phyloP scores from a whole-genome alignment of 1,140 invertebrate genomes.

The Macrocentrus cingulum region DNA sequence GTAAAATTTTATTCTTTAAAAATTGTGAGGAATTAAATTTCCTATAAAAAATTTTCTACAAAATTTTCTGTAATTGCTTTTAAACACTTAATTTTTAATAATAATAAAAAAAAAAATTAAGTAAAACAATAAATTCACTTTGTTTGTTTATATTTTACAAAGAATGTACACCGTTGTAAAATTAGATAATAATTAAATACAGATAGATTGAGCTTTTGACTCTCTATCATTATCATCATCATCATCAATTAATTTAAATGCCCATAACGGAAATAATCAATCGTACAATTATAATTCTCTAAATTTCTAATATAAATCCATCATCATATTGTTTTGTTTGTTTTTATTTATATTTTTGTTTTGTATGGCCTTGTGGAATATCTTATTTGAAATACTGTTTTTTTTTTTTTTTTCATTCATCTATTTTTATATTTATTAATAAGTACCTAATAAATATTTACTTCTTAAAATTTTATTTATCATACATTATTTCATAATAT shows the following conservation, averaged over 20 bases:
- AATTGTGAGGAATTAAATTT: no score
- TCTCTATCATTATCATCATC: no score
- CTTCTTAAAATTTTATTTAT: no score
- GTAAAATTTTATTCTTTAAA: no score
- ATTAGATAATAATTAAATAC: conserved; percentile 33
- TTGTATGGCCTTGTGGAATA: conserved; percentile 43
- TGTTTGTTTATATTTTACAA: conserved; percentile 41
- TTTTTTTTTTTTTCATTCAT: no score
- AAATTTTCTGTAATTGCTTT: no score
- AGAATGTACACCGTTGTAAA: conserved; percentile 44
- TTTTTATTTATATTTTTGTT: conserved; percentile 38
- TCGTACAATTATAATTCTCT: conserved; percentile 21
- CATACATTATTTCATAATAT: no score
- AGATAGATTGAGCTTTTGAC: conserved; percentile 22
- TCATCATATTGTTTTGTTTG: conserved; percentile 20
- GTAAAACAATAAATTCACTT: conserved; percentile 43
- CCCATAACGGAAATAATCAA: neutral
- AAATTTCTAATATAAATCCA: conserved; percentile 10
- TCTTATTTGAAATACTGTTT: conserved; percentile 36
- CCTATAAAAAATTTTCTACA: no score
- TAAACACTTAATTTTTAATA: no score
- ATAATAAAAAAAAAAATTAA: no score
- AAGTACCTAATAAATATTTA: conserved; percentile 31
- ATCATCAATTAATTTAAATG: no score
- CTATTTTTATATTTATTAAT: no score